These are phyloP conservation scores for Thunnus thynnus DNA, from an alignment of 2,113 vertebrate genomes.

Conservation along the genomic window DNA sequence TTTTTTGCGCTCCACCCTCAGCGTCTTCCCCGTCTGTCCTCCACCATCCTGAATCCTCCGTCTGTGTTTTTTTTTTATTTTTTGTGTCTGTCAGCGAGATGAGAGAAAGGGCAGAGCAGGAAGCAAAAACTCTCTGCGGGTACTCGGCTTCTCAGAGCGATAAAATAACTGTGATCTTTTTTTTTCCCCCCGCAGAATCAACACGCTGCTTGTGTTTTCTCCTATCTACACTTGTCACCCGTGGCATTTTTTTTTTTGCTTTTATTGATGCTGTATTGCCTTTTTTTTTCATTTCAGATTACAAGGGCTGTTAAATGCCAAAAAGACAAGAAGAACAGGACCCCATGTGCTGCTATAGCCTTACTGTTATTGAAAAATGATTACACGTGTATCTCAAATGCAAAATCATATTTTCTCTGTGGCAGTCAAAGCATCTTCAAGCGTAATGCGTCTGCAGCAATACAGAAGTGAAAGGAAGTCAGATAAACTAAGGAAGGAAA, in stretches of 20 bases:
- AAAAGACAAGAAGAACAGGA: constrained; percentile 20
- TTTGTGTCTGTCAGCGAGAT: constrained; percentile 59
- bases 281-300: constrained; percentile 48
- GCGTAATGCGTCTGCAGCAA: constrained; percentile 20
- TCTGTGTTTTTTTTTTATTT: constrained; percentile 30
- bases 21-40: constrained; percentile 27
- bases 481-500: constrained; percentile 53
- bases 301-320: constrained; percentile 53
- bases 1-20: constrained; percentile 30
- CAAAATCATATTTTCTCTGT: constrained; percentile 42
- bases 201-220: constrained; percentile 37
- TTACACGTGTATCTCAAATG: constrained; percentile 27
- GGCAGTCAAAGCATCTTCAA: constrained; percentile 24
- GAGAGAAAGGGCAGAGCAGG: constrained; percentile 38
- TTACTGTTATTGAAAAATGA: constrained; percentile 20
- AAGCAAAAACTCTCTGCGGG: constrained; percentile 37
- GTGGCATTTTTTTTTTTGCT: constrained; percentile 32
- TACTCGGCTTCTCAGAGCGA: constrained; percentile 44
- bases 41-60: constrained; percentile 14
- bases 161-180: constrained; percentile 59
- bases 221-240: constrained; percentile 21
- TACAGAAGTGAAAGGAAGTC: constrained; percentile 17
- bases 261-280: constrained; percentile 44
- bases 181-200: constrained; percentile 38
- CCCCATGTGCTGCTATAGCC: constrained; percentile 6